phyloP scores from a whole-genome alignment of 2,113 vertebrate genomes.

The Aix galericulata region DNA sequence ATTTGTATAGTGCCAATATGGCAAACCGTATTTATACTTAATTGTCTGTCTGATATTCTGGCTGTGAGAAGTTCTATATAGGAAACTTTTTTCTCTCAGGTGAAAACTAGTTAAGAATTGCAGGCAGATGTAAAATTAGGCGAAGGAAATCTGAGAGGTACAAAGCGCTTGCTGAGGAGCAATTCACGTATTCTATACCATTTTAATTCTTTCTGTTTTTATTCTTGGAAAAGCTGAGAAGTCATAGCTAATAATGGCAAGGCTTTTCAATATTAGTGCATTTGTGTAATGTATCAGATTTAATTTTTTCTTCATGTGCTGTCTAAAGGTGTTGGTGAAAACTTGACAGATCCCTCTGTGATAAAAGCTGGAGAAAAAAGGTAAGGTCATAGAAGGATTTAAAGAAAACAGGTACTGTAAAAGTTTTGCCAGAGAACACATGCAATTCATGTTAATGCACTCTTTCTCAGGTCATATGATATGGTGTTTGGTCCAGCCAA shows the following conservation, averaged over 20 bases:
- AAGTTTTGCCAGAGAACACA: background rate
- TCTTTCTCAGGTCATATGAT: constrained; percentile 85
- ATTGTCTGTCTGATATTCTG: background rate
- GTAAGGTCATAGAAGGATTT: constrained; percentile 71
- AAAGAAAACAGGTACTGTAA: background rate
- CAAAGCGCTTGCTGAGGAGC: background rate
- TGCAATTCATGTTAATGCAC: background rate
- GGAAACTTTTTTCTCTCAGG: background rate
- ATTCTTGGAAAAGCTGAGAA: background rate
- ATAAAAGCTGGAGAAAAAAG: constrained; percentile 98
- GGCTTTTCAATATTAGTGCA: background rate
- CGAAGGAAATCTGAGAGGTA: background rate
- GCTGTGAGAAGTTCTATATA: background rate
- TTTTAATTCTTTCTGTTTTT: background rate
- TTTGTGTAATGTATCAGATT: constrained; percentile 1
- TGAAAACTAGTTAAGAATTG: background rate
- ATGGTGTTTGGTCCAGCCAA: constrained; percentile 99
- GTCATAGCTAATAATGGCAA: background rate
- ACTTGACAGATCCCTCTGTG: constrained; percentile 96
- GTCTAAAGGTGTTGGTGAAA: constrained; percentile 92
- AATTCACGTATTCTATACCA: background rate
- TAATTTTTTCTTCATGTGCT: constrained; percentile 45
- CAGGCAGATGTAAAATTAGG: background rate
- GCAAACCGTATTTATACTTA: background rate
- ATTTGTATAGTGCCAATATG: background rate